These are phyloP conservation scores for Tiliacea citrago DNA, from an alignment of 2,888 invertebrate species.

Conservation along the genomic window DNA sequence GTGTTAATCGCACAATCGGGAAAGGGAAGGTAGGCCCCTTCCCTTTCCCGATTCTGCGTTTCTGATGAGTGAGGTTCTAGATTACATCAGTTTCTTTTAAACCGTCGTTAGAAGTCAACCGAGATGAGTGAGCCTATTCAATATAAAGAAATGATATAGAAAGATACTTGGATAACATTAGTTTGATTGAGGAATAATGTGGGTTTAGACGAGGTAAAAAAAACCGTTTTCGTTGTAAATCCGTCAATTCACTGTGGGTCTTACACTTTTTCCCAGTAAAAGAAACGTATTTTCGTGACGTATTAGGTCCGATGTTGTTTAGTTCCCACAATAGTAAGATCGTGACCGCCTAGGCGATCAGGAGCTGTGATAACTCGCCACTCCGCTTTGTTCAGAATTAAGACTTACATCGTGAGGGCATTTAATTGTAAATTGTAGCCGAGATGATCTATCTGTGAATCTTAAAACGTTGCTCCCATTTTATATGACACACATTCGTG, in stretches of 20 bases:
- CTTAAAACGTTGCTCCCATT: constrained; percentile 63
- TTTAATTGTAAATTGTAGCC: constrained; percentile 81
- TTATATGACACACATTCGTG: constrained; percentile 33
- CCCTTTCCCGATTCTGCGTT: neutral
- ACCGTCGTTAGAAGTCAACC: neutral
- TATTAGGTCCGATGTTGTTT: constrained; percentile 72
- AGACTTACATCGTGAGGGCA: constrained; percentile 79
- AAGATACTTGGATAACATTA: neutral
- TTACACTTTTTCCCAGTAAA: constrained; percentile 53
- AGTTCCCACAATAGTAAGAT: constrained; percentile 85
- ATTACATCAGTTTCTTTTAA: constrained; percentile 13
- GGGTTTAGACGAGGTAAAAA: neutral
- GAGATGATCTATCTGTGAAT: constrained; percentile 77
- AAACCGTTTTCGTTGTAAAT: constrained; percentile 17
- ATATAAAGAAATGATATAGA: neutral
- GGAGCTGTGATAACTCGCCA: constrained; percentile 81
- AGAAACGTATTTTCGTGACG: constrained; percentile 65
- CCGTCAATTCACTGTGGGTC: constrained; percentile 26
- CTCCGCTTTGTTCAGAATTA: constrained; percentile 74
- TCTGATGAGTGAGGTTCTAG: constrained; percentile 13
- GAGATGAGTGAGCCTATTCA: neutral
- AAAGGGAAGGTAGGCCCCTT: neutral
- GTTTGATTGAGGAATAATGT: neutral
- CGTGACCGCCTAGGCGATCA: constrained; percentile 85
- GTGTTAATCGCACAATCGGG: constrained; percentile 41